Evolutionary conservation across 2,888 invertebrate species (phyloP).

Genomic region (Antheraea yamamai): DNA sequence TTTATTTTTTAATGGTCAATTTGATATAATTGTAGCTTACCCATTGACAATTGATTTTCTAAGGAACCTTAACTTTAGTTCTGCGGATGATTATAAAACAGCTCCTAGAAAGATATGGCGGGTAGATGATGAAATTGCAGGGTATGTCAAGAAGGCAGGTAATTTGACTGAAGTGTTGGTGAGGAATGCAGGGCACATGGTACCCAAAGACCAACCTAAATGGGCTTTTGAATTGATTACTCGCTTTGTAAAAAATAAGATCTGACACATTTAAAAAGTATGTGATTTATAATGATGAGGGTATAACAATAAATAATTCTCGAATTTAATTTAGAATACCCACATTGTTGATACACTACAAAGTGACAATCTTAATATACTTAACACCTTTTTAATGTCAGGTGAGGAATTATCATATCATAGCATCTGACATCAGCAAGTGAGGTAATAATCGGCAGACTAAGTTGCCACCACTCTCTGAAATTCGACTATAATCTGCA

Average conservation of each 20-base stretch:
- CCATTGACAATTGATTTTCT: conserved; percentile 85
- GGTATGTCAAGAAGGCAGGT: conserved; percentile 86
- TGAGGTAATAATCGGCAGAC: neutral
- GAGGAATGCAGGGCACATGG: conserved; percentile 90
- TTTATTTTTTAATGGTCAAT: conserved; percentile 85
- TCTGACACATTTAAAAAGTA: conserved; percentile 28
- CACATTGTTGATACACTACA: neutral
- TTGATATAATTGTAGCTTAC: conserved; percentile 85
- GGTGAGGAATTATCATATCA: too few relatives aligned
- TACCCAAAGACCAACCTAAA: conserved; percentile 82
- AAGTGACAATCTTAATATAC: neutral
- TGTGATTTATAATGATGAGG: neutral
- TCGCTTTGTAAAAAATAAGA: conserved; percentile 70
- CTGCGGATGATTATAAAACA: conserved; percentile 82
- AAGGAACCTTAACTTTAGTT: conserved; percentile 84
- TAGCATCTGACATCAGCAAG: too few relatives aligned
- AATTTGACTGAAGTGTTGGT: conserved; percentile 88
- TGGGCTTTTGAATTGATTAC: conserved; percentile 82
- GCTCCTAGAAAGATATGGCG: conserved; percentile 86
- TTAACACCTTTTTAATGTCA: neutral
- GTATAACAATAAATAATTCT: neutral
- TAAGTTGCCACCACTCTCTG: neutral
- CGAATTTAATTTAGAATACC: neutral
- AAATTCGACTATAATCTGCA: too few relatives aligned
- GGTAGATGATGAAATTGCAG: conserved; percentile 85